Conservation (phyloP, 2,888 invertebrate species). For the Nezara viridula region DNA sequence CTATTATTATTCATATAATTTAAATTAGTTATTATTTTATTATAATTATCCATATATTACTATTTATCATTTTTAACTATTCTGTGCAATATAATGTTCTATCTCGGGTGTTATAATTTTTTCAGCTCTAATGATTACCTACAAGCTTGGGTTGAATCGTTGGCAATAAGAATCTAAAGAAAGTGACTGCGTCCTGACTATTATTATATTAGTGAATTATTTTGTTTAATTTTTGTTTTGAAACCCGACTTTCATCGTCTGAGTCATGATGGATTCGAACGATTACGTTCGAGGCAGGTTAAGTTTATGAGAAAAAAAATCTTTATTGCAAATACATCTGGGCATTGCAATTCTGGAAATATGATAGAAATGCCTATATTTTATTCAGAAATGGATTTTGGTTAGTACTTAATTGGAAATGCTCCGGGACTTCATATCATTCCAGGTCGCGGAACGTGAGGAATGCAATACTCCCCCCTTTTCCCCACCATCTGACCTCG, state of each 20-base stretch:
- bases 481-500: conserved; percentile 36
- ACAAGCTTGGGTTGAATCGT: too few species aligned
- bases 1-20: too few species aligned
- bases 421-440: conserved; percentile 10
- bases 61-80: too few species aligned
- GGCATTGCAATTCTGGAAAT: neutral
- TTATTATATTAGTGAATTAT: too few species aligned
- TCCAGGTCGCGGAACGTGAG: conserved; percentile 2
- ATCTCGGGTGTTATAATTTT: too few species aligned
- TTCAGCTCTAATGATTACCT: too few species aligned
- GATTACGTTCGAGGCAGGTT: neutral
- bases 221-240: too few species aligned
- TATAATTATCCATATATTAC: too few species aligned
- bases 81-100: too few species aligned
- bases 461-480: conserved; percentile 27
- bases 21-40: too few species aligned
- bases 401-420: conserved; percentile 45
- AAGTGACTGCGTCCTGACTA: too few species aligned
- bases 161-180: too few species aligned
- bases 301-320: neutral
- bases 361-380: conserved; percentile 39
- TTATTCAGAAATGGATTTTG: conserved; percentile 42
- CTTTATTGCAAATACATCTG: neutral
- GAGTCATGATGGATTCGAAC: neutral
- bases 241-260: neutral